Evolutionary conservation across 1,140 invertebrate species (phyloP).

Genomic region (Lerema accius): DNA sequence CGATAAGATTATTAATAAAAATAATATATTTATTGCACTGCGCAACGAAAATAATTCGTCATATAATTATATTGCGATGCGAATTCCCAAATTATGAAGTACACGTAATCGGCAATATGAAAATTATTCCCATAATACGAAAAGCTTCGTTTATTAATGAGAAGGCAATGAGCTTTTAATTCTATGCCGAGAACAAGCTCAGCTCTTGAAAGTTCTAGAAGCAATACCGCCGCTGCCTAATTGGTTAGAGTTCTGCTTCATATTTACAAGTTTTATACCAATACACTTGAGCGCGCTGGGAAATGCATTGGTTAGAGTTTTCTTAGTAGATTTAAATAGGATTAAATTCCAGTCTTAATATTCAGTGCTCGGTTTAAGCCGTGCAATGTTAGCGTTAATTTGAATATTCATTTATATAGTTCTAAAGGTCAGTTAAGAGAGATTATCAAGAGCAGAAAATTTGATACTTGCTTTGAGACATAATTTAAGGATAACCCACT

Average conservation of each 20-base stretch:
- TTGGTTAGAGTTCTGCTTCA: slow-evolving; percentile 69
- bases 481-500: no score
- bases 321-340: slow-evolving; percentile 47
- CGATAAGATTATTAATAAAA: no score
- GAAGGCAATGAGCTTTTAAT: slow-evolving; percentile 61
- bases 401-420: slow-evolving; percentile 18
- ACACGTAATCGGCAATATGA: no score
- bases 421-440: slow-evolving; percentile 4
- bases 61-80: no score
- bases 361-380: slow-evolving; percentile 8
- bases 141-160: slow-evolving; percentile 53
- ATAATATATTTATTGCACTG: no score
- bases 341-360: slow-evolving; percentile 36
- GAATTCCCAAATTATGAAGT: no score
- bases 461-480: background rate
- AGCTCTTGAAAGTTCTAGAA: slow-evolving; percentile 53
- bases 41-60: no score
- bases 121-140: background rate
- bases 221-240: slow-evolving; percentile 60
- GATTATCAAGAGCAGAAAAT: background rate
- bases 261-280: slow-evolving; percentile 68
- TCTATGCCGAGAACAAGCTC: slow-evolving; percentile 56
- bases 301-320: slow-evolving; percentile 55
- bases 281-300: slow-evolving; percentile 56
- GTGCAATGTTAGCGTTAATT: slow-evolving; percentile 4